Conservation (phyloP, 2,113 vertebrate genomes). For the Noturus placidus region DNA sequence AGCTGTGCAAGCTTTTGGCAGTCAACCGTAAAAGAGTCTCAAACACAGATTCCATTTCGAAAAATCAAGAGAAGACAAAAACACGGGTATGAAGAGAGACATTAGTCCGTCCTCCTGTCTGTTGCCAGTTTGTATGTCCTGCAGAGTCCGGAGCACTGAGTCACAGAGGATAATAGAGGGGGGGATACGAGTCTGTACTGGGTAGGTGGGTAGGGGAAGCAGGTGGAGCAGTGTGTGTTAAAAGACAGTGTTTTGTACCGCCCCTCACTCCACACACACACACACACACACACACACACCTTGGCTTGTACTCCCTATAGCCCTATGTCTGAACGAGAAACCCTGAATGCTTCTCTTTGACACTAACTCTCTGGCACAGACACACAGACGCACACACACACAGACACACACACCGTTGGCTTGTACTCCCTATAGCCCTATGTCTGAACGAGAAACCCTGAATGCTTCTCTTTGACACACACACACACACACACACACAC, state of each 20-base stretch:
- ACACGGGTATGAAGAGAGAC: not conserved
- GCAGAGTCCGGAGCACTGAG: conserved; percentile 21
- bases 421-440: conserved; percentile 68
- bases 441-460: conserved; percentile 61
- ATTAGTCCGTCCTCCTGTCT: not conserved
- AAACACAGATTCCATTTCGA: conserved; percentile 21
- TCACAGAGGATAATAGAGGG: conserved; percentile 17
- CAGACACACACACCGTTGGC: conserved; percentile 55
- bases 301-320: conserved; percentile 67
- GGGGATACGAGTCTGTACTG: not conserved
- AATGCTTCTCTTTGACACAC: conserved; percentile 60
- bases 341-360: conserved; percentile 60
- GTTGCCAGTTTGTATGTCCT: conserved; percentile 1
- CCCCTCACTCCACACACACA: conserved; percentile 1
- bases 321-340: conserved; percentile 65
- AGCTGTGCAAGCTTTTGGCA: conserved; percentile 66
- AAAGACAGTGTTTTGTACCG: conserved; percentile 29
- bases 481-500: conserved; percentile 18
- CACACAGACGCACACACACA: not conserved
- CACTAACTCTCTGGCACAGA: conserved; percentile 46
- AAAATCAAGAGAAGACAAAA: conserved; percentile 2
- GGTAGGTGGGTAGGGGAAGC: not conserved
- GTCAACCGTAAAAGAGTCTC: conserved; percentile 53
- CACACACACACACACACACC: conserved; percentile 2
- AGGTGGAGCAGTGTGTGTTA: conserved; percentile 37